phyloP scores from a whole-genome alignment of 1,140 invertebrate genomes.

The Notospermus geniculatus region DNA sequence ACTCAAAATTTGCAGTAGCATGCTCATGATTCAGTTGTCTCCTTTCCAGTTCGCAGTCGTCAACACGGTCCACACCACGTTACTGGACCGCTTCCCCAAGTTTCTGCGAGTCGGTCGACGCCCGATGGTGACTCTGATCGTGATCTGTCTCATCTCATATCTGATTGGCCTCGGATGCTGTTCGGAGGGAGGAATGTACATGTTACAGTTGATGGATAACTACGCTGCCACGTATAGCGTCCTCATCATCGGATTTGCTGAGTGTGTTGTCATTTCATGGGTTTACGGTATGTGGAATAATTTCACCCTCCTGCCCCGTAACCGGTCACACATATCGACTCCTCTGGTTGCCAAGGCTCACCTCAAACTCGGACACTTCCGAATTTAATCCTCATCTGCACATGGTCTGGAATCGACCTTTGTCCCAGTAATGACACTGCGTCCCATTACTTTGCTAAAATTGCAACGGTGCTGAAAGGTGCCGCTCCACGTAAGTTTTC shows the following conservation, averaged over 20 bases:
- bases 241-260: conserved; percentile 64
- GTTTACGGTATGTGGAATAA: conserved; percentile 66
- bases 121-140: conserved; percentile 61
- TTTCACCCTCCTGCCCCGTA: too few relatives aligned
- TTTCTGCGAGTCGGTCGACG: conserved; percentile 48
- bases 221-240: conserved; percentile 83
- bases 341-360: too few relatives aligned
- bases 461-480: too few relatives aligned
- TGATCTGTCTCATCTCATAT: conserved; percentile 63
- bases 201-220: conserved; percentile 81
- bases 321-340: too few relatives aligned
- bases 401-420: too few relatives aligned
- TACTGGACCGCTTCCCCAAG: conserved; percentile 67
- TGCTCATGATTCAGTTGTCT: conserved; percentile 59
- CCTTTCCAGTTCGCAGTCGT: conserved; percentile 62
- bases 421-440: too few relatives aligned
- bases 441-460: too few relatives aligned
- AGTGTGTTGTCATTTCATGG: conserved; percentile 72
- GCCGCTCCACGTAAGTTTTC: too few relatives aligned
- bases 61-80: conserved; percentile 61
- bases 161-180: conserved; percentile 62
- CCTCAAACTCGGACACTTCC: too few relatives aligned
- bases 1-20: too few relatives aligned
- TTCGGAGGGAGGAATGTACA: conserved; percentile 72
- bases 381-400: too few relatives aligned